Evolutionary conservation across 2,113 vertebrate genomes (phyloP), one percentile per base, ranked within the genome.

Genomic region (Apteryx owenii): DNA sequence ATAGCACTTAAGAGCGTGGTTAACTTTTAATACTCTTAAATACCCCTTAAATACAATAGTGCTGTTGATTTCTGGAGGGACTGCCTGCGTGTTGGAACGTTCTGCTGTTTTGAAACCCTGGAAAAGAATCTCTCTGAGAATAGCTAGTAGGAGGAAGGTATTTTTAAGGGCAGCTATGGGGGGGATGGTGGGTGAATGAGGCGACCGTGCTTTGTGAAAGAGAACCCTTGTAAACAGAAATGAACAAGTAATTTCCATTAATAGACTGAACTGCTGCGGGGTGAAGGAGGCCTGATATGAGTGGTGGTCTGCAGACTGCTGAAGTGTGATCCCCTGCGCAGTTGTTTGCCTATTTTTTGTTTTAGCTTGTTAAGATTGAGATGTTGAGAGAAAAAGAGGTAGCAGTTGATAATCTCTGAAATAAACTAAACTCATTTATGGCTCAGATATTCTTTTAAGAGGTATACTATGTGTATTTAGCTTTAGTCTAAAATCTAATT

Each of bases 171-270:
- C 28, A 50, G 58, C 53, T 53, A 38, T 0, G 2, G 69, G 53
- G 50, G 50, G 88, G 72, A 33, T 90, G 89, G 93, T 95, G 88
- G 60, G 76, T 36, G 90, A 86, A 72, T 48, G 79, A 70, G 46
- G 36, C 54, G 40, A 7, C 26, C 28, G 7, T 33, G 53, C 50
- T 92, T 81, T 71, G 80, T 1, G 4, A 26, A 20, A 83, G 89
- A 73, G 88, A 58, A 85, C 17, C 44, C 68, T 26, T 26, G 77
- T 85, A 95, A 95, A 89, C 33, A 87, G n/a, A 91, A 42, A 17
- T 3, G 64, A 92, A 90, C 90, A 92, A 88, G 75, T 91, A 50
- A 50, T 77, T 56, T 10, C 16, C 38, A 8, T 42, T 9, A 38
- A 1, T 79, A 85, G 79, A 12, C 88, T 60, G 78, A 2, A 10